Conservation (phyloP, 2,113 vertebrate species). For the Tupaia tana region DNA sequence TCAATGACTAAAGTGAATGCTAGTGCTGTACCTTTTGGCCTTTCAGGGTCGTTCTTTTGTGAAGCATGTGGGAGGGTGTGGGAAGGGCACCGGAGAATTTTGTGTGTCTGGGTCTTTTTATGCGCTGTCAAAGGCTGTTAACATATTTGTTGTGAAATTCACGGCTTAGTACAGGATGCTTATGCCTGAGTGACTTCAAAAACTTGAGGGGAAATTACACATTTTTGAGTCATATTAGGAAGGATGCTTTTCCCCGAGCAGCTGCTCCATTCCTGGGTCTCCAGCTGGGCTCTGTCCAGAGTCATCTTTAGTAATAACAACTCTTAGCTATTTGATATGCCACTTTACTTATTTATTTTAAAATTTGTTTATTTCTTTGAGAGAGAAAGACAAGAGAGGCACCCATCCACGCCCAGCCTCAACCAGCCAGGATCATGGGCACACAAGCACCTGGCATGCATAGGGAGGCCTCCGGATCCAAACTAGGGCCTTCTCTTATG, state of each 20-base stretch:
- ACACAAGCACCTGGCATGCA: too few species aligned
- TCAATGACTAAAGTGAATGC: neutral
- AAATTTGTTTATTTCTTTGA: too few species aligned
- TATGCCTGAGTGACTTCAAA: neutral
- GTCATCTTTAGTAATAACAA: neutral
- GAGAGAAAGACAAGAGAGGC: too few species aligned
- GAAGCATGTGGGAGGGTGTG: neutral
- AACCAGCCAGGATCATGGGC: too few species aligned
- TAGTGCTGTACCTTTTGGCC: neutral
- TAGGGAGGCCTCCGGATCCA: too few species aligned
- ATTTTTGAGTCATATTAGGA: constrained; percentile 27
- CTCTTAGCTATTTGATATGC: neutral
- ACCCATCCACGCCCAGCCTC: too few species aligned
- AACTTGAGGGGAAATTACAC: neutral
- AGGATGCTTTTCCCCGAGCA: neutral
- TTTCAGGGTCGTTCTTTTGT: neutral
- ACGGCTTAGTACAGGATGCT: neutral
- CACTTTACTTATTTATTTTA: neutral
- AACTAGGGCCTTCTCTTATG: too few species aligned
- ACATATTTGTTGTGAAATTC: neutral
- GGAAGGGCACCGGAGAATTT: neutral
- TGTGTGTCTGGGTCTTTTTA: neutral
- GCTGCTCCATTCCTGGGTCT: neutral
- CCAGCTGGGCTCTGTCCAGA: neutral
- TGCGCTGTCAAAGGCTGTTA: neutral